These are phyloP conservation scores for Glandiceps talaboti DNA, from an alignment of 53 echinoderm and acorn worm genomes.

Conservation along the genomic window DNA sequence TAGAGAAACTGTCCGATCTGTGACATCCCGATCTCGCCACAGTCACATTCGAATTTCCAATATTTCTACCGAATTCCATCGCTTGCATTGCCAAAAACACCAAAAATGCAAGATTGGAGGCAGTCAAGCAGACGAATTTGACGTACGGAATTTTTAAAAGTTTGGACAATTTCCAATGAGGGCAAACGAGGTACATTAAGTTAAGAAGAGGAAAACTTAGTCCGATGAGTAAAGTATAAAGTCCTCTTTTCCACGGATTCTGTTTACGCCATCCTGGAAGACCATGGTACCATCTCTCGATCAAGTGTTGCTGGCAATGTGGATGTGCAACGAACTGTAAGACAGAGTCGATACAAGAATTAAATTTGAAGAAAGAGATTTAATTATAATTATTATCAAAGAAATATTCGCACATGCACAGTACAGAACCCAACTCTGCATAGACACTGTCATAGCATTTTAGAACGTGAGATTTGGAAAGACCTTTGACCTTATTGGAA, in stretches of 20 bases:
- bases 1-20: slow-evolving; percentile 3
- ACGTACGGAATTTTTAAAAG: slow-evolving; percentile 83
- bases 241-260: slow-evolving; percentile 45
- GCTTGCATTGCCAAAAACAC: slow-evolving; percentile 81
- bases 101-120: slow-evolving; percentile 60
- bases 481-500: no score
- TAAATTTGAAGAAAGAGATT: no score
- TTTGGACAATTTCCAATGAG: slow-evolving; percentile 54
- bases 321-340: slow-evolving; percentile 95
- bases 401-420: no score
- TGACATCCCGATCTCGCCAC: slow-evolving; percentile 9
- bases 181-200: slow-evolving; percentile 78
- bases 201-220: slow-evolving; percentile 68
- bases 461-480: no score
- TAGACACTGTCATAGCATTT: no score
- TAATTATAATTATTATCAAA: no score
- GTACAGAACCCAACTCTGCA: no score
- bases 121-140: slow-evolving; percentile 85
- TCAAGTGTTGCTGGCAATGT: slow-evolving; percentile 92
- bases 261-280: slow-evolving; percentile 82
- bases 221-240: slow-evolving; percentile 51
- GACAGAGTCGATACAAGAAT: no score
- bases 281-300: slow-evolving; percentile 94
- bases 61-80: neutral
- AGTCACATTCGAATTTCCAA: neutral